Percentiles rank a stretch among this genome's conserved stretches.
Conservation (phyloP, 2,888 invertebrate genomes). For the Adelphocoris suturalis region DNA sequence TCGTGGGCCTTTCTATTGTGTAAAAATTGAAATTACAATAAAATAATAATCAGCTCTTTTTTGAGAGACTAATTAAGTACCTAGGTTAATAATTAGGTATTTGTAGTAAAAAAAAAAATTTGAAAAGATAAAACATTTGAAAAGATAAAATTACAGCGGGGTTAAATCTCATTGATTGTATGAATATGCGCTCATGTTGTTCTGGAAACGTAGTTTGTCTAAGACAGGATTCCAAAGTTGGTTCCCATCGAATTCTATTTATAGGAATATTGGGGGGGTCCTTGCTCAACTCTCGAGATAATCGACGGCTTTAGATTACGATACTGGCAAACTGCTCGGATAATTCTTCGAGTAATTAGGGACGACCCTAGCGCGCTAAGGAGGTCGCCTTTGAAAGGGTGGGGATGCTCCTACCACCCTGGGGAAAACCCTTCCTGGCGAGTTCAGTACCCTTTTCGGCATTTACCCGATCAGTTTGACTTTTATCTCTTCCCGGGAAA, state of each 20-base stretch:
- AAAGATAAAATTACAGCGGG: too few species aligned
- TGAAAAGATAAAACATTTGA: too few species aligned
- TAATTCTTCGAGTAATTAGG: background rate
- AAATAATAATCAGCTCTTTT: too few species aligned
- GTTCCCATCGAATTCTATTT: background rate
- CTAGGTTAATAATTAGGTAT: too few species aligned
- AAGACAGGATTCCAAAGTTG: background rate
- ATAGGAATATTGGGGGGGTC: background rate
- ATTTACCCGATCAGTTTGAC: constrained; percentile 3
- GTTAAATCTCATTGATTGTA: too few species aligned
- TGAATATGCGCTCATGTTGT: too few species aligned
- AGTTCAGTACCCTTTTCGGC: constrained; percentile 15
- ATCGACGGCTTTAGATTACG: constrained; percentile 15
- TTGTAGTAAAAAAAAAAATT: too few species aligned
- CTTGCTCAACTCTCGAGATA: background rate
- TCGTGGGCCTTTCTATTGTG: too few species aligned
- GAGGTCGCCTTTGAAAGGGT: background rate
- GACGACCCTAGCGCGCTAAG: background rate
- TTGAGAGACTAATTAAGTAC: too few species aligned
- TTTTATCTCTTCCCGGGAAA: background rate
- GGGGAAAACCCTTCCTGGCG: constrained; percentile 12
- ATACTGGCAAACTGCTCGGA: background rate
- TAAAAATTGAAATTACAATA: too few species aligned
- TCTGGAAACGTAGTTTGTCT: background rate
- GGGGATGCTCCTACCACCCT: background rate